Evolutionary conservation across 2,888 invertebrate genomes (phyloP), one percentile per base, ranked within the genome.

Genomic region (Apamea anceps): DNA sequence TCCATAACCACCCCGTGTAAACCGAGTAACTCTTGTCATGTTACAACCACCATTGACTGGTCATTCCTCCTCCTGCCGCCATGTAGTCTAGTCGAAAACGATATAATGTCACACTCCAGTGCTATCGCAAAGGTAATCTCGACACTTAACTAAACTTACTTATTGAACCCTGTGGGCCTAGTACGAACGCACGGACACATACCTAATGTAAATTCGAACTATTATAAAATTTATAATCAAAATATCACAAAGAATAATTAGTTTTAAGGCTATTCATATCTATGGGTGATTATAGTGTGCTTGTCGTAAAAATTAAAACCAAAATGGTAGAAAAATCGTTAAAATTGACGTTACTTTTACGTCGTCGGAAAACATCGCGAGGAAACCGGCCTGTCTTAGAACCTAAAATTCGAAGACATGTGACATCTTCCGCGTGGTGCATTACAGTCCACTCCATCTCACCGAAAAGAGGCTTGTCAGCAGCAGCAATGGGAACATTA

Each of bases 21-120:
- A 84, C 28, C 72, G 79, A 86, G 79, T 4, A 45, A 68, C 70
- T 78, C 77, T 76, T 73, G 82, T 62, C 72, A 88, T 89, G 90
- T 90, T 84, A 86, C 82, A 83, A 78, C 90, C 85, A 91, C 92
- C 94, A 94, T 94, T 89, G 93, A 92, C 92, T 95, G 95, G 94
- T 94, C 95, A 93, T 95, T 95, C 94, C 94, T 94, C 94, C 93
- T 80, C 13, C 66, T 73, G 96, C 93, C 96, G 96, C 94, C 96
- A 85, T 84, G 82, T 81, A 87, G 96, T 96, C 96, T 95, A 94
- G 95, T 91, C 92, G 88, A 84, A 86, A 82, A 85, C 90, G 86
- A 88, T 91, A 90, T 90, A 91, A 88, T 89, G 89, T 91, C 90
- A 92, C 91, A 93, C 92, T 90, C 88, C 88, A 89, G 86, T 90